These are phyloP conservation scores for Chiloscyllium punctatum DNA, from an alignment of 2,797 vertebrate genomes.

Conservation along the genomic window DNA sequence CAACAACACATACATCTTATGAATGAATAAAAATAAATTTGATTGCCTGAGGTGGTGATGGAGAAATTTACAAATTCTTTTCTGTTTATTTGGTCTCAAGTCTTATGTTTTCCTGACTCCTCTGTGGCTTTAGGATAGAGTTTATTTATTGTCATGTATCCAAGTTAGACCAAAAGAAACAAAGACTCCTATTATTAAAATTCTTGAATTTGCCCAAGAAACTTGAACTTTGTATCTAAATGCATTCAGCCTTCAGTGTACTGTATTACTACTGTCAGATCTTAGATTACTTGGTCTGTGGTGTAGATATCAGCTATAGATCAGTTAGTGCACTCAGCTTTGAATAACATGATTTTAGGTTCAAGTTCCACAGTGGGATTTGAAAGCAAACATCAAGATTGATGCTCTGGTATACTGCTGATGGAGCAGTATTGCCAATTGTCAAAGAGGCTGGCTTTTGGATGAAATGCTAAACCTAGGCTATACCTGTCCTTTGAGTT, in stretches of 20 bases:
- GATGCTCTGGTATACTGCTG: no score
- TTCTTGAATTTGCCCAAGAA: neutral
- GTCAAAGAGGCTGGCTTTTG: no score
- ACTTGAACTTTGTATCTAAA: neutral
- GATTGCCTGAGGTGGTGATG: neutral
- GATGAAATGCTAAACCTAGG: no score
- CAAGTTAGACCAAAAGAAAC: neutral
- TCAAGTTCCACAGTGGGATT: no score
- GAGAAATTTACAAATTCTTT: neutral
- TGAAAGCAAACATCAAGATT: no score
- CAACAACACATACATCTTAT: no score
- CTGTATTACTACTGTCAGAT: no score
- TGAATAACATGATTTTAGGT: no score
- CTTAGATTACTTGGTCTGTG: neutral
- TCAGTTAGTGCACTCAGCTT: no score
- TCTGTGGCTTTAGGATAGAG: neutral
- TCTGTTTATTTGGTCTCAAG: neutral
- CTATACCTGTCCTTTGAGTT: no score
- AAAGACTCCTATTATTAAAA: neutral
- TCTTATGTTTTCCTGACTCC: neutral
- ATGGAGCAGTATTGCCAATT: no score
- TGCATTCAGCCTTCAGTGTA: neutral
- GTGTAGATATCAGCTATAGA: neutral
- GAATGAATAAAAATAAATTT: neutral
- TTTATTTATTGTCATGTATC: neutral